Base-by-base conservation (phyloP, 2,888 invertebrate genomes). In the Athalia cordata region DNA sequence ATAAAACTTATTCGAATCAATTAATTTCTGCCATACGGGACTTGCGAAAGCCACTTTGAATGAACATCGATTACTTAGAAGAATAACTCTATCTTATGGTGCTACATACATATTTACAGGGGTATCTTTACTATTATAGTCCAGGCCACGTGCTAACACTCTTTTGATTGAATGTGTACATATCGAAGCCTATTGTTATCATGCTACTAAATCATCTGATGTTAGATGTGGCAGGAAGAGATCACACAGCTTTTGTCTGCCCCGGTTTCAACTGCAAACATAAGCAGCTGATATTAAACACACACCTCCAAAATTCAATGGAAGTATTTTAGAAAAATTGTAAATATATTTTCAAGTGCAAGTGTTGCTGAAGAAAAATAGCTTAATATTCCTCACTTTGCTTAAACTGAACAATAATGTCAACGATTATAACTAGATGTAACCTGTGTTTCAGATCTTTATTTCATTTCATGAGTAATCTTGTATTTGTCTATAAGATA, bases 91-190 rank as follows among this genome's bases (percentile, higher is more conserved):
- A 89, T 89, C 86, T 89, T 88, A 88, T 87, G 84, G 85, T 84
- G 85, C 89, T 90, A 90, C 89, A 88, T 90, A 90, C 89, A 90
- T 90, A 90, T 90, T 87, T 90, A 89, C 90, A 90, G 82, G 81
- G 80, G 75, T 75, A 62, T 75, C 9, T 75, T 62, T 75, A 75
- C 61, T 75, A 52, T 62, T 62, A 75, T 75, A 75, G 75, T 75
- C 75, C 50, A 62, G 62, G 75, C 50, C 75, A 75, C 11, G 75
- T 75, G 62, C 75, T 49, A 75, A 75, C 75, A 75, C 75, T 29
- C 15, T 75, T 64, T 29, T 72, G 59, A 72, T 72, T 72, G 59
- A 72, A 57, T 72, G 47, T 68, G 57, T 61, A 59, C 59, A 59
- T 59, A 59, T 47, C 59, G 47, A 47, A 72, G 45, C 13, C 55